Evolutionary conservation across 2,888 invertebrate species (phyloP).

Genomic region (Acrobasis consociella): DNA sequence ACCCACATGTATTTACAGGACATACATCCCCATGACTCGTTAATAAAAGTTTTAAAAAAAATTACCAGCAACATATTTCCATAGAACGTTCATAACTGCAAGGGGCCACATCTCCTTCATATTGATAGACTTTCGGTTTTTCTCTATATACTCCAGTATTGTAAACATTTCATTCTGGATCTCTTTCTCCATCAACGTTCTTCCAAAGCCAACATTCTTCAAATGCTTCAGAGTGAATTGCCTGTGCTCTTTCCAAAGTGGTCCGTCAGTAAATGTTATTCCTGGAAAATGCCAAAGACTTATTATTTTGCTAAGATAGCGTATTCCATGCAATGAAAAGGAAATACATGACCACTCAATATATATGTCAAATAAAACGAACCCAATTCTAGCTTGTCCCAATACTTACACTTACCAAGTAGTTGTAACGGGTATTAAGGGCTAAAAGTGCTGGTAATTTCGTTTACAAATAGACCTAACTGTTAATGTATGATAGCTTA

Average conservation of each 20-base stretch:
- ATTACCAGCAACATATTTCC: conserved; percentile 86
- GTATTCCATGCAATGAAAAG: no score
- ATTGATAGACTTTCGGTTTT: conserved; percentile 59
- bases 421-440: no score
- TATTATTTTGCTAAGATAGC: no score
- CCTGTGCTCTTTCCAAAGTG: conserved; percentile 85
- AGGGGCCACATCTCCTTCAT: conserved; percentile 82
- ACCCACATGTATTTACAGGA: no score
- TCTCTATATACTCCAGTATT: conserved; percentile 72
- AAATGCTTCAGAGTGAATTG: conserved; percentile 86
- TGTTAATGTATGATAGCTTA: no score
- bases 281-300: conserved; percentile 64
- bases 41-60: neutral
- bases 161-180: conserved; percentile 81
- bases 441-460: no score
- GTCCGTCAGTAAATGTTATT: conserved; percentile 87
- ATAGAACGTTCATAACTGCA: conserved; percentile 86
- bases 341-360: no score
- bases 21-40: no score
- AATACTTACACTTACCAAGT: no score
- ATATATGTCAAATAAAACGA: no score
- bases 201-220: conserved; percentile 85
- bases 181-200: conserved; percentile 82
- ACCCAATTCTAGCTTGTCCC: no score
- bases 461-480: no score